phyloP scores from a whole-genome alignment of 1,140 invertebrate species.

The Trachelipus rathkii region DNA sequence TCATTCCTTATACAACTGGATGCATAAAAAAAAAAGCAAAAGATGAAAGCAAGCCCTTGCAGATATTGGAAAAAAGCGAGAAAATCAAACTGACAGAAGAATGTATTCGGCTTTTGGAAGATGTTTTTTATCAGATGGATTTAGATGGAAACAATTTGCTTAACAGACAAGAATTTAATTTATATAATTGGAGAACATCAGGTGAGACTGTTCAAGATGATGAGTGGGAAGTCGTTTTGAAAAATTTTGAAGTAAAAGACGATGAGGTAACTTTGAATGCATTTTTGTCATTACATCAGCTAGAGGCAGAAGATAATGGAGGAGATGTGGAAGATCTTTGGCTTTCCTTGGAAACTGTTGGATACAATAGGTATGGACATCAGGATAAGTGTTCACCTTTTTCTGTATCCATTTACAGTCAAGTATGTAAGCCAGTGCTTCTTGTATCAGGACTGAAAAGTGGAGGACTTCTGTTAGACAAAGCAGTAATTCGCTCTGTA shows the following conservation, averaged over 20 bases:
- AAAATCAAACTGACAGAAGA: constrained; percentile 39
- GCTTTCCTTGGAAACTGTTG: constrained; percentile 52
- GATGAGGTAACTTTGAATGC: constrained; percentile 51
- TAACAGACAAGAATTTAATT: constrained; percentile 52
- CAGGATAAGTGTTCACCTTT: constrained; percentile 49
- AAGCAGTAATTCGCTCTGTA: constrained; percentile 40
- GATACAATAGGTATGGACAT: constrained; percentile 50
- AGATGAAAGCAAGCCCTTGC: constrained; percentile 28
- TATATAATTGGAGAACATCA: constrained; percentile 53
- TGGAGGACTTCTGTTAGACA: constrained; percentile 42
- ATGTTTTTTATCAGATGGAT: constrained; percentile 52
- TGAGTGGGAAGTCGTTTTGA: constrained; percentile 53
- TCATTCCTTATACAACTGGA: constrained; percentile 43
- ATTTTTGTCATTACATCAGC: constrained; percentile 52
- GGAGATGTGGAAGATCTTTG: constrained; percentile 53
- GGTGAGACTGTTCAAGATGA: constrained; percentile 53
- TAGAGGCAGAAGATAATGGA: constrained; percentile 54
- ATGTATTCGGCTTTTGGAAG: constrained; percentile 49
- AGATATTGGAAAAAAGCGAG: constrained; percentile 26
- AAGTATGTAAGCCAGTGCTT: constrained; percentile 36
- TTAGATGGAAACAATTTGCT: constrained; percentile 52
- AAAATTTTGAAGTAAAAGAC: constrained; percentile 50
- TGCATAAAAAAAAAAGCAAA: constrained; percentile 31
- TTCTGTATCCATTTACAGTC: constrained; percentile 32
- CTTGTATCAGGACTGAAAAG: constrained; percentile 40